phyloP scores from a whole-genome alignment of 2,113 vertebrate species.

The Hippocampus zosterae region DNA sequence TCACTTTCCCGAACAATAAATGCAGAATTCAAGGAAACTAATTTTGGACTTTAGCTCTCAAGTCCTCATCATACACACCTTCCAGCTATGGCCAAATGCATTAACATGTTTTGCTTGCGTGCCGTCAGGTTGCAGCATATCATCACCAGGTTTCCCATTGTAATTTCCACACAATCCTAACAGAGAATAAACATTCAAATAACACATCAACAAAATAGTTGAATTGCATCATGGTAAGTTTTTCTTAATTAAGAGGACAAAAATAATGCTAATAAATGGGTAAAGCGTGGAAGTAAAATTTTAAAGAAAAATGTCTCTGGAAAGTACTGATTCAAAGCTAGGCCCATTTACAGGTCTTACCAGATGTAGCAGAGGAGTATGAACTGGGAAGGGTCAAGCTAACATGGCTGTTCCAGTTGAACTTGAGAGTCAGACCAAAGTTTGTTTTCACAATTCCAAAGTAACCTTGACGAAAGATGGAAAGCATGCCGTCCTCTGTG shows the following conservation, averaged over 20 bases:
- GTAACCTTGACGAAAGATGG: constrained; percentile 4
- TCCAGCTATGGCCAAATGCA: constrained; percentile 30
- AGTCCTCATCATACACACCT: constrained; percentile 5
- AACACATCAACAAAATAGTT: not conserved
- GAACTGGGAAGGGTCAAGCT: constrained; percentile 31
- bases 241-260: not conserved
- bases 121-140: constrained; percentile 24
- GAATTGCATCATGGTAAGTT: not conserved
- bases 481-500: constrained; percentile 2
- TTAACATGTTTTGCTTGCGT: not conserved
- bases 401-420: constrained; percentile 31
- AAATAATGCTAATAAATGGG: not conserved
- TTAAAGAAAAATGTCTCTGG: no score
- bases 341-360: constrained; percentile 1
- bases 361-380: constrained; percentile 10
- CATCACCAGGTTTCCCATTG: constrained; percentile 22
- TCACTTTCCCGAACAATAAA: not conserved
- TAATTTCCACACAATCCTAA: constrained; percentile 37
- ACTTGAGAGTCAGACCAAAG: constrained; percentile 26
- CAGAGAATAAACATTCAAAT: not conserved
- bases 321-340: not conserved
- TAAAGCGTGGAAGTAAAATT: not conserved
- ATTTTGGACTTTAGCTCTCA: not conserved
- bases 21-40: not conserved
- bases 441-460: constrained; percentile 24